These are phyloP conservation scores for Euthynnus affinis DNA, from an alignment of 2,797 vertebrate genomes.

Conservation along the genomic window DNA sequence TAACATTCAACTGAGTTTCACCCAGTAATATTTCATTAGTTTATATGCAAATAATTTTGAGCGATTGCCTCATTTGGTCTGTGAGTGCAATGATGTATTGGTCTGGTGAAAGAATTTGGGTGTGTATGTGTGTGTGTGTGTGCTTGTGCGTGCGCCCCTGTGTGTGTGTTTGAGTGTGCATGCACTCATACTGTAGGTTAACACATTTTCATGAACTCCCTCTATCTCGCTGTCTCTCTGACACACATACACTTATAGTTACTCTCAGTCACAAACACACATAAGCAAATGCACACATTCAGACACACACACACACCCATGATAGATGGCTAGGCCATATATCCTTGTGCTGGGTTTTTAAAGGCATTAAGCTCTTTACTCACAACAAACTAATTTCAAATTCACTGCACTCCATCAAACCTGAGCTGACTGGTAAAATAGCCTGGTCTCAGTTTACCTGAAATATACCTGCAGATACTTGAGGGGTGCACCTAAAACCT, in stretches of 20 bases:
- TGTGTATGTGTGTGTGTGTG: conserved; percentile 15
- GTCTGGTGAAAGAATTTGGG: conserved; percentile 77
- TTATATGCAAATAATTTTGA: conserved; percentile 99
- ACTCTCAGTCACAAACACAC: conserved; percentile 22
- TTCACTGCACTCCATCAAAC: conserved; percentile 81
- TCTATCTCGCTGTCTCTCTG: conserved; percentile 45
- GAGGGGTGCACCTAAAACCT: conserved; percentile 26
- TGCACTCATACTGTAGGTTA: conserved; percentile 58
- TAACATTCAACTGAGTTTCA: conserved; percentile 96
- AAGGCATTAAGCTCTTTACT: conserved; percentile 78
- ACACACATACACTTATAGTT: conserved; percentile 14
- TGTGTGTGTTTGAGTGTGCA: conserved; percentile 29
- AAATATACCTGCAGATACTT: conserved; percentile 46
- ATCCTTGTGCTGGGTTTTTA: conserved; percentile 72
- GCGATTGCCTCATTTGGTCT: conserved; percentile 98
- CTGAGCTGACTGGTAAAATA: conserved; percentile 69
- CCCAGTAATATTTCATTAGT: conserved; percentile 96
- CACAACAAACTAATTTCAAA: conserved; percentile 77
- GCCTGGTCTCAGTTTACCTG: conserved; percentile 57
- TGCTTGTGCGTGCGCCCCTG: neutral
- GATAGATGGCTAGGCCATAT: conserved; percentile 76
- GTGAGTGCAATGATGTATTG: conserved; percentile 91
- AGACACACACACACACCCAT: conserved; percentile 30
- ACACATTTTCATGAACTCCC: conserved; percentile 66
- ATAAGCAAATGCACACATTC: conserved; percentile 11